Base-by-base conservation (phyloP, 1,140 invertebrate genomes). In the Stegodyphus mimosarum region DNA sequence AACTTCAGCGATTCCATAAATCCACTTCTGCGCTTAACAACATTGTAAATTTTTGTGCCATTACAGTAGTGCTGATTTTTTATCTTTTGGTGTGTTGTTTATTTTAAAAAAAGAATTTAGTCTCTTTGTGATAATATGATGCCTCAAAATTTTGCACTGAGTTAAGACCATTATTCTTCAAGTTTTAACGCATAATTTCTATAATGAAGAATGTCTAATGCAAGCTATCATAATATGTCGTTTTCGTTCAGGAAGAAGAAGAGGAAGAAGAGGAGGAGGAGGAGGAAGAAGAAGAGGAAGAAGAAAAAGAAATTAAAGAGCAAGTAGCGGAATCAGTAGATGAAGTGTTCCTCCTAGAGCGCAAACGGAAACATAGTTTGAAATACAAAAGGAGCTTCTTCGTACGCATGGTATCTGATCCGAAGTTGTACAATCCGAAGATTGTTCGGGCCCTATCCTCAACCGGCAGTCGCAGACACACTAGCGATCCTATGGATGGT, bases 391-490 rank as follows among this genome's bases (percentile, higher is more conserved):
- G 97, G 51, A 97, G 96, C 49, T 96, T 98, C 92, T 98, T 99
- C 91, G 97, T 99, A 72, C 94, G 97, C 17, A 99, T 99, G 97
- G 97, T 93, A 48, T 93, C 92, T 87, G 98, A 99, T 92, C 98
- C 97, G 0, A 98, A 98, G 89, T 96, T 98, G 85, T 98, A 97
- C 92, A 97, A 97, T 91, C 96, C 95, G 17, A 95, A 95, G 81
- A 90, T 92, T 75, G 88, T 89, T 11, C 79, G 88, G 50, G 88
- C 88, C 5, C 81, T 89, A 3, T 88, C 88, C 11, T 87, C 87
- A 11, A 81, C 74, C 64, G 72, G 78, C n/a, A 79, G 73, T 78
- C 73, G 86, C 15, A 60, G 88, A 60, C 87, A 88, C 71, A 87
- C 86, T 11, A 87, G 86, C 49, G 87, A 88, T 73, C 86, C 87